Evolutionary conservation across 2,113 vertebrate species (phyloP).

Genomic region (Chascanopsetta lugubris): DNA sequence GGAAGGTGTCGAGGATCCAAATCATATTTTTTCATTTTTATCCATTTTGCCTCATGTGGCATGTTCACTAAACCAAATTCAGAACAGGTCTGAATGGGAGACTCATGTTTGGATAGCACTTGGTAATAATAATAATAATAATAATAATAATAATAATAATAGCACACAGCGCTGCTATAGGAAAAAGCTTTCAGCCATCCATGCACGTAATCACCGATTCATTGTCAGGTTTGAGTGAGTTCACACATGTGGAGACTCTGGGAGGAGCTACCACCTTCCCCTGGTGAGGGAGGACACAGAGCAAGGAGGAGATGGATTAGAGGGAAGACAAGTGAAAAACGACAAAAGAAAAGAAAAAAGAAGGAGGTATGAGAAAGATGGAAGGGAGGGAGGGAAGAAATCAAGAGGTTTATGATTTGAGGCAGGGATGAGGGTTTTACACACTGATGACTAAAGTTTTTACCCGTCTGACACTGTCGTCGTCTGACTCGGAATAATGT

Average conservation of each 20-base stretch:
- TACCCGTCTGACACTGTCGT: conserved; percentile 96
- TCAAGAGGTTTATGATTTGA: conserved; percentile 10
- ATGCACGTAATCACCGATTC: conserved; percentile 78
- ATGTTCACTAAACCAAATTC: background rate
- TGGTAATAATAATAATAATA: conserved; percentile 4
- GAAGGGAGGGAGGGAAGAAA: conserved; percentile 1
- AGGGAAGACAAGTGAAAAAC: background rate
- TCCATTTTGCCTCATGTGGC: background rate
- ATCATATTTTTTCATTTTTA: background rate
- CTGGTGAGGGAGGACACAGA: conserved; percentile 61
- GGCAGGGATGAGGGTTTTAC: conserved; percentile 8
- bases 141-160: background rate
- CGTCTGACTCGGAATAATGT: conserved; percentile 89
- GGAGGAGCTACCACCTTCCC: conserved; percentile 73
- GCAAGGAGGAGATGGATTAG: conserved; percentile 40
- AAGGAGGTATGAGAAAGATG: background rate
- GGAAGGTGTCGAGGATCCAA: conserved; percentile 61
- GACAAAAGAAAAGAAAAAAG: background rate
- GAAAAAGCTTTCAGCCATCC: conserved; percentile 34
- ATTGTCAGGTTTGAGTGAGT: conserved; percentile 51
- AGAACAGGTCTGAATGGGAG: background rate
- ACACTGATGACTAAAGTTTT: conserved; percentile 63
- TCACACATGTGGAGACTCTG: conserved; percentile 56
- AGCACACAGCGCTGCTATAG: conserved; percentile 8
- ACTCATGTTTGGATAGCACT: conserved; percentile 1